phyloP scores from a whole-genome alignment of 1,140 invertebrate species.

The Caerostris darwini region DNA sequence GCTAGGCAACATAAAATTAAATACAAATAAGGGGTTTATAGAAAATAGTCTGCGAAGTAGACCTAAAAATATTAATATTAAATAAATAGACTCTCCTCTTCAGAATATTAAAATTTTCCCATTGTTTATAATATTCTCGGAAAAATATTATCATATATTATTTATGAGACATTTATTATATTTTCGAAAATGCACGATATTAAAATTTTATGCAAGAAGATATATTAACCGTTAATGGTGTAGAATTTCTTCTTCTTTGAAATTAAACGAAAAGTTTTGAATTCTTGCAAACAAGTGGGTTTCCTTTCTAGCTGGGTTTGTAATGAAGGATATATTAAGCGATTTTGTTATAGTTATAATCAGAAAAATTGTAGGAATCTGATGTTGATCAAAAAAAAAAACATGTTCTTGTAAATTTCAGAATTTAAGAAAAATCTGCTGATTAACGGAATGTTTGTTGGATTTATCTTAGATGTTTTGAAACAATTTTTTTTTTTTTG shows the following conservation, averaged over 20 bases:
- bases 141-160: background rate
- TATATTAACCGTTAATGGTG: background rate
- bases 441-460: background rate
- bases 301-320: background rate
- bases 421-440: background rate
- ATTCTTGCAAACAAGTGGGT: background rate
- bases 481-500: background rate
- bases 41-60: background rate
- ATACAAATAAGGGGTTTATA: background rate
- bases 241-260: no score
- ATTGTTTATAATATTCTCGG: constrained; percentile 10
- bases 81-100: background rate
- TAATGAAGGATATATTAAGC: background rate
- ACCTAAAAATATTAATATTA: background rate
- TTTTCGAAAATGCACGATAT: constrained; percentile 7
- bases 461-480: background rate
- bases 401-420: background rate
- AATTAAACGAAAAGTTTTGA: background rate
- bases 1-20: background rate
- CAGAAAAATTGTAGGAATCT: background rate
- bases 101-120: background rate
- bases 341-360: background rate
- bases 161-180: constrained; percentile 3
- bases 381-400: background rate
- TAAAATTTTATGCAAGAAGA: background rate